phyloP scores from a whole-genome alignment of 2,113 vertebrate species.

The Tenebrosternarchus preto region DNA sequence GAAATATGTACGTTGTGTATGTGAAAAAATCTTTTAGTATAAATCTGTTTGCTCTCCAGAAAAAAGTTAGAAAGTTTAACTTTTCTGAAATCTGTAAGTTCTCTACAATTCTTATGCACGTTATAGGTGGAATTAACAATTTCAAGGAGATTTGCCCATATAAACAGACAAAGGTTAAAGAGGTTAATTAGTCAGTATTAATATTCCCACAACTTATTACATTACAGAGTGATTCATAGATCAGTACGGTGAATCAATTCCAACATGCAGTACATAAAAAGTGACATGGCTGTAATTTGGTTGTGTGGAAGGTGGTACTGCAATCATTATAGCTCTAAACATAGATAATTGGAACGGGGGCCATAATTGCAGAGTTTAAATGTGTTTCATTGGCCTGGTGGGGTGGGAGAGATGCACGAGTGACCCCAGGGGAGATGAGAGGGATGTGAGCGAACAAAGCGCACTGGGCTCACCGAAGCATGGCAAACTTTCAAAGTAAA shows the following conservation, averaged over 20 bases:
- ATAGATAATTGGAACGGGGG: background rate
- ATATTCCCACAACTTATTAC: background rate
- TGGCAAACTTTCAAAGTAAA: constrained; percentile 53
- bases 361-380: background rate
- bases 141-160: background rate
- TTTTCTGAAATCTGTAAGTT: background rate
- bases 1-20: too few species aligned
- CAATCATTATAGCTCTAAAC: constrained; percentile 13
- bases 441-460: constrained; percentile 31
- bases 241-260: background rate
- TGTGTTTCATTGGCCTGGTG: constrained; percentile 6
- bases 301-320: background rate
- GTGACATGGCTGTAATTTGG: constrained; percentile 8
- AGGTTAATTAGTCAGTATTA: background rate
- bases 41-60: too few species aligned
- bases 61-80: too few species aligned
- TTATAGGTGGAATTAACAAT: background rate
- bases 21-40: too few species aligned
- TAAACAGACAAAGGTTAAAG: background rate
- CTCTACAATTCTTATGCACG: background rate
- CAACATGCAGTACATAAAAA: background rate
- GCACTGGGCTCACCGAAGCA: constrained; percentile 36
- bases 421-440: constrained; percentile 25
- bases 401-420: background rate
- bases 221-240: background rate